A percentile compares a stretch with the other conserved stretches of the same genome.
phyloP scores from a whole-genome alignment of 2,888 invertebrate species.

The Drosophila formosana region DNA sequence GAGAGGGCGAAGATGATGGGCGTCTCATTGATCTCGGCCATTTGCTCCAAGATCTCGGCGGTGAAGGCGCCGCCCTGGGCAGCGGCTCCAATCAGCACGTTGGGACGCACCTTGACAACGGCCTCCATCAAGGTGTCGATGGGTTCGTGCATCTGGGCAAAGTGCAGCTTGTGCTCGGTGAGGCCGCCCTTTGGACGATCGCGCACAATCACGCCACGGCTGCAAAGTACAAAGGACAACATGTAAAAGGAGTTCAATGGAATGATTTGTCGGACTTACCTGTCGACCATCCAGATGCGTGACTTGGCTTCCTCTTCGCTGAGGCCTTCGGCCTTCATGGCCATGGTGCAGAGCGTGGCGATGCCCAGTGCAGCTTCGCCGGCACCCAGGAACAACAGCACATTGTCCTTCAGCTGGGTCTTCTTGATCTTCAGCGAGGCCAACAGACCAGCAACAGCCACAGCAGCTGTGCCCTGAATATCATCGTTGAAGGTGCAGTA shows the following conservation, averaged over 20 bases:
- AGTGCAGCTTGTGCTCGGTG: constrained; percentile 92
- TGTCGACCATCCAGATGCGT: constrained; percentile 97
- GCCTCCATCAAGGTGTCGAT: constrained; percentile 93
- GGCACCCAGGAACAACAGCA: constrained; percentile 97
- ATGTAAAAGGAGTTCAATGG: neutral
- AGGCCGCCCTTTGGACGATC: constrained; percentile 93
- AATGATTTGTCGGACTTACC: constrained; percentile 33
- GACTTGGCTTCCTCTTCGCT: constrained; percentile 90
- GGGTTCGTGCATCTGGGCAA: constrained; percentile 92
- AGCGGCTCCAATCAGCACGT: constrained; percentile 97
- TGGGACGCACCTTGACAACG: constrained; percentile 92
- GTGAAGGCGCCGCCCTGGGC: constrained; percentile 98
- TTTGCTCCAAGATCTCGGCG: constrained; percentile 92
- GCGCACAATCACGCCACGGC: constrained; percentile 96
- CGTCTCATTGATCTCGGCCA: constrained; percentile 92
- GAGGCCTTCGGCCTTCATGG: constrained; percentile 95
- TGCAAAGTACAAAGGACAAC: constrained; percentile 77
- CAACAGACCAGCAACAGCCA: constrained; percentile 96
- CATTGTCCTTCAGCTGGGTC: constrained; percentile 92
- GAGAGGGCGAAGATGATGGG: constrained; percentile 99
- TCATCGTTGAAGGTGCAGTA: constrained; percentile 99
- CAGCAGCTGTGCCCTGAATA: constrained; percentile 98
- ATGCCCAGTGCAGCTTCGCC: constrained; percentile 99
- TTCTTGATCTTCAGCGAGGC: constrained; percentile 94
- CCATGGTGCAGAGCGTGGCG: constrained; percentile 95